A percentile compares a stretch with the other conserved stretches of the same genome.
These are phyloP conservation scores for Nesogale talazaci DNA, from an alignment of 2,113 vertebrate genomes.

Conservation along the genomic window DNA sequence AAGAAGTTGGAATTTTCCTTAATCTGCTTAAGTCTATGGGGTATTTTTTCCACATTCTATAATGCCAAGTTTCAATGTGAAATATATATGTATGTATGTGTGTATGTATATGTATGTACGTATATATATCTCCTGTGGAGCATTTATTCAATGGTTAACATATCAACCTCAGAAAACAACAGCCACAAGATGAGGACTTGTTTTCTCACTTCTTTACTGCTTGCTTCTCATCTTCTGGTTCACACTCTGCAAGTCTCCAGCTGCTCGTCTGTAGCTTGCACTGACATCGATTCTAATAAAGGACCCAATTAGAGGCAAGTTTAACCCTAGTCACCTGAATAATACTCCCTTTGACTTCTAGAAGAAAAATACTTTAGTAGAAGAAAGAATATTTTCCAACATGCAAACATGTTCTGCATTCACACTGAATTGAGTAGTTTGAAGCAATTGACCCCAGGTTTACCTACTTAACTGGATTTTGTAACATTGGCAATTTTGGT, in stretches of 20 bases:
- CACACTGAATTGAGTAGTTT: background rate
- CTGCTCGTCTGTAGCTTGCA: background rate
- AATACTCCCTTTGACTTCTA: background rate
- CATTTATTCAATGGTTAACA: background rate
- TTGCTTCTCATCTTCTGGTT: background rate
- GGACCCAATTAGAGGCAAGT: background rate
- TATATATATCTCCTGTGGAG: background rate
- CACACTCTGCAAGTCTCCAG: background rate
- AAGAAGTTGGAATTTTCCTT: slow-evolving; percentile 20
- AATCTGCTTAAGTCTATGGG: slow-evolving; percentile 4
- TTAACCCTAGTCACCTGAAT: slow-evolving; percentile 1
- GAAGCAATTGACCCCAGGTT: background rate
- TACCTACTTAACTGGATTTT: background rate
- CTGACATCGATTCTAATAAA: background rate
- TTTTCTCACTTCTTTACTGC: background rate
- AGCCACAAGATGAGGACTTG: background rate
- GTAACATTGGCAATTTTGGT: background rate
- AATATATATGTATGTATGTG: no score
- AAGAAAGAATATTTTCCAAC: background rate
- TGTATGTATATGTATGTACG: no score
- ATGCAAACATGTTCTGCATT: background rate
- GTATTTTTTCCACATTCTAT: slow-evolving; percentile 7
- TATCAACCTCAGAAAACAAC: slow-evolving; percentile 5
- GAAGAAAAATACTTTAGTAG: background rate
- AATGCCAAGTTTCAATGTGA: background rate